Percentiles rank a stretch among this genome's conserved stretches.
These are phyloP conservation scores for Rhincodon typus DNA, from an alignment of 2,797 vertebrate species.

Conservation along the genomic window DNA sequence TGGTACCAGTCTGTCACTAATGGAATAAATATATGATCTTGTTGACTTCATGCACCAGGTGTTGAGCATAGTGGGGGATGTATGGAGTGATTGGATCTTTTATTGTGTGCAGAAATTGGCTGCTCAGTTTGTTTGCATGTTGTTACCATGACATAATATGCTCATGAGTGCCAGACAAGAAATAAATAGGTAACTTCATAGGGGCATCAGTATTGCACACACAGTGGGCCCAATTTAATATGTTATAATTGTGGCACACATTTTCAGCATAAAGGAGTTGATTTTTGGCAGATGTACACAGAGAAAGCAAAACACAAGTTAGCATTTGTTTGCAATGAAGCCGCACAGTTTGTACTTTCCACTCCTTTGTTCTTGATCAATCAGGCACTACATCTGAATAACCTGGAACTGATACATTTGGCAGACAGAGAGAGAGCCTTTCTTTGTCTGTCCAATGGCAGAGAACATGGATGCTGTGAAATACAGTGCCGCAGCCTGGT, in stretches of 20 bases:
- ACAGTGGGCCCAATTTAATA: conserved; percentile 13
- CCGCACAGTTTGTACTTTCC: conserved; percentile 24
- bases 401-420: conserved; percentile 29
- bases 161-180: conserved; percentile 15
- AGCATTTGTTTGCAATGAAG: background rate
- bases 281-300: conserved; percentile 27
- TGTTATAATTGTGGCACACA: conserved; percentile 28
- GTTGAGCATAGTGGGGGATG: conserved; percentile 18
- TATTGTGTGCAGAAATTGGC: conserved; percentile 34
- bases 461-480: conserved; percentile 5
- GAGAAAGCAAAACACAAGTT: background rate
- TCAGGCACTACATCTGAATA: conserved; percentile 21
- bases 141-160: conserved; percentile 35
- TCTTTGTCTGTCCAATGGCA: background rate
- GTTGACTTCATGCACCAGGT: conserved; percentile 35
- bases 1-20: conserved; percentile 20
- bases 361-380: conserved; percentile 26
- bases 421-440: background rate
- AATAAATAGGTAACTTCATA: conserved; percentile 14
- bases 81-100: conserved; percentile 23
- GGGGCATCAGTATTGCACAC: background rate
- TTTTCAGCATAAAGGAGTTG: conserved; percentile 14
- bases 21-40: background rate
- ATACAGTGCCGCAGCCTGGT: conserved; percentile 7
- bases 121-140: conserved; percentile 27